A percentile compares a stretch with the other conserved stretches of the same genome.
phyloP scores from a whole-genome alignment of 2,113 vertebrate species.

The Haemorhous mexicanus region DNA sequence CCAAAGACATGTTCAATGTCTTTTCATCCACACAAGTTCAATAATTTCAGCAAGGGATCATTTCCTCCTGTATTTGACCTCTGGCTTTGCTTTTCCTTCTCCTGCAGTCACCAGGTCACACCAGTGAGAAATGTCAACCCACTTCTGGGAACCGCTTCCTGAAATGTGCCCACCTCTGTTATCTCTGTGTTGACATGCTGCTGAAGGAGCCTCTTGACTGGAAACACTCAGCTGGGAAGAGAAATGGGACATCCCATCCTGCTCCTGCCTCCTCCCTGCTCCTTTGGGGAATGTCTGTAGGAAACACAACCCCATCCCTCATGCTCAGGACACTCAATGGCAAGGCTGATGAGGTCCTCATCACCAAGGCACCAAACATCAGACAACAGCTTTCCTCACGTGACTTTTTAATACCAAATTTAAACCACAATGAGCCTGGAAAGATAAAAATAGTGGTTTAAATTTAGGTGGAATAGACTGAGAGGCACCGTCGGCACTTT shows the following conservation, averaged over 20 bases:
- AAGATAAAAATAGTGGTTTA: background rate
- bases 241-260: background rate
- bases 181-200: background rate
- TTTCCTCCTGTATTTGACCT: constrained; percentile 57
- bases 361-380: background rate
- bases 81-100: background rate
- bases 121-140: background rate
- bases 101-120: background rate
- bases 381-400: background rate
- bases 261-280: background rate
- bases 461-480: constrained; percentile 42
- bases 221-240: constrained; percentile 20
- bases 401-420: background rate
- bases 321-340: rapidly evolving
- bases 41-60: background rate
- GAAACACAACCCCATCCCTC: background rate
- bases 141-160: background rate
- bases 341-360: rapidly evolving
- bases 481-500: background rate
- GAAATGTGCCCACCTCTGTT: background rate
- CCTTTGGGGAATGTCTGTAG: background rate
- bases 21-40: background rate
- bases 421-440: background rate
- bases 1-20: rapidly evolving
- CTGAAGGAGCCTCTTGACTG: constrained; percentile 17